phyloP scores from a whole-genome alignment of 1,140 invertebrate genomes.

The Arion vulgaris region DNA sequence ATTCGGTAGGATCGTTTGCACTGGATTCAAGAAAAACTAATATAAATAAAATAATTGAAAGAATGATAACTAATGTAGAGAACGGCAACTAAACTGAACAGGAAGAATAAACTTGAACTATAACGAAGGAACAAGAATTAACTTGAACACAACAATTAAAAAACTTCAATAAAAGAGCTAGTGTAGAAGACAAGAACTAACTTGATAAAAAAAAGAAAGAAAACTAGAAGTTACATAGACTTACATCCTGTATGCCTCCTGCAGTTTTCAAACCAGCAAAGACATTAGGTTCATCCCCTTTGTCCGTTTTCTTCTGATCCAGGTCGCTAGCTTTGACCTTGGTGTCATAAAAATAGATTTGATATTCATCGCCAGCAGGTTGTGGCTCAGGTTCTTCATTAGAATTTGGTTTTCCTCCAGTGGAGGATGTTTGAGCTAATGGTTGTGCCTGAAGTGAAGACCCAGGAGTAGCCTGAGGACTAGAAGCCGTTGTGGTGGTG shows the following conservation, averaged over 20 bases:
- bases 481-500: background rate
- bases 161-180: too few relatives aligned
- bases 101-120: too few relatives aligned
- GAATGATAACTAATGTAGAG: too few relatives aligned
- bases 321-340: conserved; percentile 73
- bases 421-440: conserved; percentile 11
- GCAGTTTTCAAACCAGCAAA: conserved; percentile 67
- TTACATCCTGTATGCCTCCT: conserved; percentile 68
- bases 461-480: conserved; percentile 27
- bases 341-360: conserved; percentile 84
- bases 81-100: too few relatives aligned
- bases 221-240: conserved; percentile 16
- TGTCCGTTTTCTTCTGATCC: conserved; percentile 67
- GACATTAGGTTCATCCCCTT: conserved; percentile 70
- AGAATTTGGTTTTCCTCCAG: conserved; percentile 31
- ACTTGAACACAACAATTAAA: too few relatives aligned
- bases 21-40: too few relatives aligned
- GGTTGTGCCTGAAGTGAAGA: background rate
- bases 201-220: too few relatives aligned
- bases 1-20: too few relatives aligned
- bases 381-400: conserved; percentile 67
- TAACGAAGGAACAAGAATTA: too few relatives aligned
- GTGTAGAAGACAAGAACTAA: too few relatives aligned
- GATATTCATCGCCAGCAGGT: conserved; percentile 82
- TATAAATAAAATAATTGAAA: too few relatives aligned